Base-by-base conservation (phyloP, 2,888 invertebrate genomes). In the Hypomecis punctinalis region DNA sequence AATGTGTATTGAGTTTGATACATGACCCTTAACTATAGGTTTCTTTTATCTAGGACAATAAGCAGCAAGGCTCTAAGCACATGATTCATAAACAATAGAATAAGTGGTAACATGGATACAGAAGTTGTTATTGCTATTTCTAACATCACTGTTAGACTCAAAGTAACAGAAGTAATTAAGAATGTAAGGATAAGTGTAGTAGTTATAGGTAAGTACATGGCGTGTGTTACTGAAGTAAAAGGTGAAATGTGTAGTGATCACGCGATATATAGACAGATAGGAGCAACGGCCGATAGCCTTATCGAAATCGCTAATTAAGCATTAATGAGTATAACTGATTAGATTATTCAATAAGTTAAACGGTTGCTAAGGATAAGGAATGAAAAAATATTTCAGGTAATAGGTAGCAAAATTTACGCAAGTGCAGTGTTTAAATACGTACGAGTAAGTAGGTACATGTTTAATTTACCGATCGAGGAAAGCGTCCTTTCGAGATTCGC, bases 231-330 rank as follows among this genome's bases (percentile, higher is more conserved):
- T 11, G 6, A 66, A 67, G 60, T 54, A 69, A 76, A 76, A 72
- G 64, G 63, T 57, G 59, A 56, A 72, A 65, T 63, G 58, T 68
- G 71, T 72, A 62, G 59, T 57, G 76, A 71, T 78, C 81, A 80
- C 78, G 79, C 75, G 64, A 80, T 73, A 72, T 56, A 64, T 52
- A 70, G 71, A 71, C 67, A 74, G 75, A 80, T 73, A 75, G 75
- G 73, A 72, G 71, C 72, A 73, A 73, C 63, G 76, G 53, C 75
- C 75, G 74, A 76, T 76, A 71, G 66, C 37, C 55, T 70, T 71
- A 75, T 76, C 75, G 48, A 45, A 61, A 46, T 42, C 45, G 7
- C 8, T 62, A 63, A 63, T 43, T 11, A 51, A 13, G 11, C 6
- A 33, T 11, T 49, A 35, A 42, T 40, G 37, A 46, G 40, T 49